Base-by-base conservation (phyloP, 2,888 invertebrate genomes). In the Brachyptera risi region DNA sequence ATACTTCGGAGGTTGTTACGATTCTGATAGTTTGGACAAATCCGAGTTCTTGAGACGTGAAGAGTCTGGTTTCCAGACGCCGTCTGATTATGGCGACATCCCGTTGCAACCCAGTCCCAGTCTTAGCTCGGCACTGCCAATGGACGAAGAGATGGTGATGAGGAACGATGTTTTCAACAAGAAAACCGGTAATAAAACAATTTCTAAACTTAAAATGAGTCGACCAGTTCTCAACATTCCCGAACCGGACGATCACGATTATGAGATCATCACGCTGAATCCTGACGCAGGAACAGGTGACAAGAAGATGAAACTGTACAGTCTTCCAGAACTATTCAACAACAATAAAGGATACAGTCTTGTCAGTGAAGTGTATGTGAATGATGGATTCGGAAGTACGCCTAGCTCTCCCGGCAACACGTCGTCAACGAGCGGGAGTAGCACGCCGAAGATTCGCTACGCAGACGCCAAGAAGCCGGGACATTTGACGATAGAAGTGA, bases 81-180 rank as follows among this genome's bases (percentile, higher is more conserved):
- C 85, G 0, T 80, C 82, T 1, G 84, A 85, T 60, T 84, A 82
- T 69, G 79, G 80, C 0, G 87, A 87, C 67, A 73, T 84, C 84
- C 4, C n/a, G n/a, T n/a, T n/a, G n/a, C 88, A 88, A 68, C 83
- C 88, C 0, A 88, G 88, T 69, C 88, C 89, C 2, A 86, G 86
- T 65, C 73, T 88, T 61, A 88, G n/a, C n/a, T n/a, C n/a, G n/a
- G 88, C 88, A 1, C 73, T 90, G 59, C 90, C 90, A 0, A 77
- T 90, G 71, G 89, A 90, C 70, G 90, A 90, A 77, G 90, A 90
- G 73, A 76, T 90, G 66, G 90, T 88, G 23, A 88, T 90, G 79
- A 80, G 83, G 68, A 89, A 90, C 70, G 87, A 87, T 2, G 81
- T 90, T 1, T 86, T 88, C 65, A 85, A 86, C 72, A 77, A 79